Base-by-base conservation (phyloP, 2,113 vertebrate species). In the Rhinolophus sinicus region DNA sequence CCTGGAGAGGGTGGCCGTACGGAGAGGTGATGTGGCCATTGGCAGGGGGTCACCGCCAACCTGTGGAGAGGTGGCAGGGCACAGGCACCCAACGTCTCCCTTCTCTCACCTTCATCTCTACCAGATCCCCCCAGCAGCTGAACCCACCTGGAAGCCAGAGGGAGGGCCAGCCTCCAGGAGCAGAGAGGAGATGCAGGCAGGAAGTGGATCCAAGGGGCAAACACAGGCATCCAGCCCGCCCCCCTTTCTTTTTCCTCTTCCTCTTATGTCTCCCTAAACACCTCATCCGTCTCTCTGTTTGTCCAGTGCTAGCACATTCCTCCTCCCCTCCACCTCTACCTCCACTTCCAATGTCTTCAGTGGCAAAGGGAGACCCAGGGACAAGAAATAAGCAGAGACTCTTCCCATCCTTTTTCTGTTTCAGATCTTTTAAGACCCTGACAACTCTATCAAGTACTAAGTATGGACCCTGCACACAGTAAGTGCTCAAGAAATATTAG, bases 301-400 rank as follows among this genome's bases (percentile, higher is more conserved):
- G 24, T 24, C n/a, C 40, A 28, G 24, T 0, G 9, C 4, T 5
- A 33, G 35, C 14, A 0, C 12, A 14, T 38, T 19, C 56, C 54
- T 50, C 21, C 52, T 56, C 12, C n/a, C 56, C 56, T 28, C 76
- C 18, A 15, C 40, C 56, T 28, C 76, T 14, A 15, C 40, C 14
- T 47, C 70, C 4, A 6, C 18, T 44, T 56, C 64, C 30, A 77
- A 22, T 6, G 26, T 73, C 52, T 10, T 9, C 33, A 52, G 9
- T 2, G 8, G 77, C 86, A 67, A 88, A 72, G 16, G 35, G 40
- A 67, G 6, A 54, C 28, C 21, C 24, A 0, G 9, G 52, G 72
- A 40, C 21, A 35, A 14, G 8, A 9, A 44, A 33, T 1, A 6
- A 28, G 13, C 38, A 22, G 33, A 77, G 40, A 30, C 26, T 7